A percentile compares a stretch with the other conserved stretches of the same genome.
These are phyloP conservation scores for Teleopsis dalmanni DNA, from an alignment of 1,140 invertebrate genomes.

Conservation along the genomic window DNA sequence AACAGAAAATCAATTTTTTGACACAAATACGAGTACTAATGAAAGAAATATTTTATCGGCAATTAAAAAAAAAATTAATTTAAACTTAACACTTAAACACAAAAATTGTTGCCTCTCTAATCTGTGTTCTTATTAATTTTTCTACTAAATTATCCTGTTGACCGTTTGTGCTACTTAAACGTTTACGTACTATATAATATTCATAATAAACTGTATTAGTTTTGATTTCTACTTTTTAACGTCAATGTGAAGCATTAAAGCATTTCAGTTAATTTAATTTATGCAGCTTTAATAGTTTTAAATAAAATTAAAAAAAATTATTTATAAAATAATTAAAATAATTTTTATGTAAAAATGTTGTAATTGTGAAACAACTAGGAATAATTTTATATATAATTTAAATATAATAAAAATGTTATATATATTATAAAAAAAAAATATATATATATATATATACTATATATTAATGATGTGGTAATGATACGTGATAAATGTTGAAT, in stretches of 20 bases:
- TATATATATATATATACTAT: not conserved
- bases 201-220: not conserved
- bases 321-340: not conserved
- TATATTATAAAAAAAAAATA: not conserved
- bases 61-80: no score
- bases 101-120: no score
- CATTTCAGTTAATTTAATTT: not conserved
- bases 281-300: no score
- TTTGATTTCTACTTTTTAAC: constrained; percentile 1
- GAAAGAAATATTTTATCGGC: no score
- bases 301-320: no score
- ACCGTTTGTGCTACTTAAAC: constrained; percentile 27
- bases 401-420: not conserved
- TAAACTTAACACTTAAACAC: no score
- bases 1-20: no score
- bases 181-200: not conserved
- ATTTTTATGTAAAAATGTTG: not conserved
- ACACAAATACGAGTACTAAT: no score
- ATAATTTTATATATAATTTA: not conserved
- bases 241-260: not conserved
- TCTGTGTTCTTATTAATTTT: no score
- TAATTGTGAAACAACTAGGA: not conserved
- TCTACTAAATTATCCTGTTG: constrained; percentile 39
- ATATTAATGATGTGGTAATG: not conserved
- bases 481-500: constrained; percentile 12